Base-by-base conservation (phyloP, 1,140 invertebrate genomes). In the Drosophila novamexicana region DNA sequence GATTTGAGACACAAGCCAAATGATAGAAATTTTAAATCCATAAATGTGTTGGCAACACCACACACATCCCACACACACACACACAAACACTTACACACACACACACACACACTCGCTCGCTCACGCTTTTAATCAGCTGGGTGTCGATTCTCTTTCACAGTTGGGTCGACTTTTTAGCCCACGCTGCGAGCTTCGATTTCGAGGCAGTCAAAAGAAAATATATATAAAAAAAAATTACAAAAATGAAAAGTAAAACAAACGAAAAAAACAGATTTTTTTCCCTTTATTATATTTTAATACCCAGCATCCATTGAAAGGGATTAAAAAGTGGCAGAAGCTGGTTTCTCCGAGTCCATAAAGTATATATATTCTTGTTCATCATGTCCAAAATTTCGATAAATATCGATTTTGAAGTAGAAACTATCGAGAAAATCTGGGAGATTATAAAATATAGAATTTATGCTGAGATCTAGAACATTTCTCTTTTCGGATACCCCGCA, bases 1-100 rank as follows among this genome's bases (percentile, higher is more conserved):
- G 71, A 86, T 82, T 86, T 73, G 67, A 82, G 82, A 79, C 82
- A 86, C 82, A 86, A 82, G 82, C 82, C 78, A 86, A 71, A 74
- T 57, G 75, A 58, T 53, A 40, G 59, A 70, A 70, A 70, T 61
- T 53, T 67, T 10, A 42, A 72, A 69, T 53, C 37, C 37, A 67
- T 57, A 63, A 61, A 74, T 63, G 70, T 67, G 63, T 61, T 68
- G 68, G 42, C 36, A 37, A 56, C 52, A 68, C 16, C 61, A 65
- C 49, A 47, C 40, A 59, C 50, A 50, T 32, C 47, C 45, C 37
- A 52, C 69, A 66, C 40, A 45, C 22, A 29, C 22, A 29, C 22
- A 29, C 22, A 14, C 53, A 49, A 16, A 39, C 32, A 32, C 71
- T n/a, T n/a, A n/a, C n/a, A n/a, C n/a, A 50, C 57, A 54, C 49